These are phyloP conservation scores for Eulithis prunata DNA, from an alignment of 2,888 invertebrate genomes.

Conservation along the genomic window DNA sequence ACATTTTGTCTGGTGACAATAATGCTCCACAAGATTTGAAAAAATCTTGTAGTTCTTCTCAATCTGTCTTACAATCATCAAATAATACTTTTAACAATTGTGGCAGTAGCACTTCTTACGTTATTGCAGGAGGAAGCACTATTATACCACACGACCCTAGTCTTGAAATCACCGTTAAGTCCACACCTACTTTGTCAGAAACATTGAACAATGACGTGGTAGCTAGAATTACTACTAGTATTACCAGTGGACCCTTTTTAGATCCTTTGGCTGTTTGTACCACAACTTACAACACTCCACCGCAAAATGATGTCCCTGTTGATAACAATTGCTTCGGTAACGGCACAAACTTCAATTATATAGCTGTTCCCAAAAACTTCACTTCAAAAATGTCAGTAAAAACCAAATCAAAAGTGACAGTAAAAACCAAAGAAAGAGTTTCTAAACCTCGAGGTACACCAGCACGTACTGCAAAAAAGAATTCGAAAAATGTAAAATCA, in stretches of 20 bases:
- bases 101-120: background rate
- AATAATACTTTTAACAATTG: background rate
- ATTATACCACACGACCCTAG: slow-evolving; percentile 18
- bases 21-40: background rate
- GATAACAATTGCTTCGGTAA: no score
- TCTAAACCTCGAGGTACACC: slow-evolving; percentile 9
- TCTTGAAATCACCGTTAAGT: slow-evolving; percentile 21
- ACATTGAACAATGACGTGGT: background rate
- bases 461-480: background rate
- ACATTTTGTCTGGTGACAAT: background rate
- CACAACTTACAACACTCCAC: slow-evolving; percentile 8
- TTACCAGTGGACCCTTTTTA: slow-evolving; percentile 1
- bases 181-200: background rate
- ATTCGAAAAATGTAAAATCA: background rate
- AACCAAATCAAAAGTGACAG: background rate
- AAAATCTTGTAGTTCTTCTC: background rate
- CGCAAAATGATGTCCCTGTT: no score
- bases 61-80: background rate
- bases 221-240: background rate
- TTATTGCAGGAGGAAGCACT: slow-evolving; percentile 4
- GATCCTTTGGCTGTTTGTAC: slow-evolving; percentile 17
- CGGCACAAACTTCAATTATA: background rate
- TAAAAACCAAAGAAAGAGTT: background rate
- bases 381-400: slow-evolving; percentile 14
- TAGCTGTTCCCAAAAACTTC: slow-evolving; percentile 13